These are phyloP conservation scores for Morphnarchus princeps DNA, from an alignment of 2,113 vertebrate genomes.

Conservation along the genomic window DNA sequence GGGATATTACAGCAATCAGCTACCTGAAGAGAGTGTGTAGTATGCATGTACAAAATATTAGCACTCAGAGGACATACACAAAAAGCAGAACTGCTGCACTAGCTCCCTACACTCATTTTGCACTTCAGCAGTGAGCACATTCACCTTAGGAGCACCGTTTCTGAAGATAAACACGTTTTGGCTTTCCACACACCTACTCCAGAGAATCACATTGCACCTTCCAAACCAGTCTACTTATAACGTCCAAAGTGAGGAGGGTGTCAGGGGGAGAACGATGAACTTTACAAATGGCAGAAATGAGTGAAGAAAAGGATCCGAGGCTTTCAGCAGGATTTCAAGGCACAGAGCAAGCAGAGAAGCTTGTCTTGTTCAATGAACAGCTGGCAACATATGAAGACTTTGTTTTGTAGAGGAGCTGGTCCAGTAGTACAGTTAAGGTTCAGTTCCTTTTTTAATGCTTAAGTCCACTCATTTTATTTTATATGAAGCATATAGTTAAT, in stretches of 20 bases:
- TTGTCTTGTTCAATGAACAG: background rate
- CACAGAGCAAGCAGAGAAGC: background rate
- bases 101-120: background rate
- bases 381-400: background rate
- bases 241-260: accelerated
- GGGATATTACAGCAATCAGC: background rate
- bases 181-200: constrained; percentile 7
- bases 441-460: background rate
- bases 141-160: background rate
- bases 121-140: background rate
- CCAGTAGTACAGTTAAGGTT: background rate
- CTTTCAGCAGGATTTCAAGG: background rate
- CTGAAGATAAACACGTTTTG: background rate
- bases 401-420: background rate
- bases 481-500: background rate
- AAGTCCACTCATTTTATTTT: background rate
- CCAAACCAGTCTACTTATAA: background rate
- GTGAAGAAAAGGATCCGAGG: background rate
- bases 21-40: background rate
- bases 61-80: background rate
- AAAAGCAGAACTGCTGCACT: background rate
- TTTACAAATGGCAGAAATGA: background rate
- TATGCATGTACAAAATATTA: background rate
- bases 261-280: background rate
- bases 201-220: background rate